A percentile compares a stretch with the other conserved stretches of the same genome.
Evolutionary conservation across 2,797 vertebrate species (phyloP).

Genomic region (Gobio occitaniae): DNA sequence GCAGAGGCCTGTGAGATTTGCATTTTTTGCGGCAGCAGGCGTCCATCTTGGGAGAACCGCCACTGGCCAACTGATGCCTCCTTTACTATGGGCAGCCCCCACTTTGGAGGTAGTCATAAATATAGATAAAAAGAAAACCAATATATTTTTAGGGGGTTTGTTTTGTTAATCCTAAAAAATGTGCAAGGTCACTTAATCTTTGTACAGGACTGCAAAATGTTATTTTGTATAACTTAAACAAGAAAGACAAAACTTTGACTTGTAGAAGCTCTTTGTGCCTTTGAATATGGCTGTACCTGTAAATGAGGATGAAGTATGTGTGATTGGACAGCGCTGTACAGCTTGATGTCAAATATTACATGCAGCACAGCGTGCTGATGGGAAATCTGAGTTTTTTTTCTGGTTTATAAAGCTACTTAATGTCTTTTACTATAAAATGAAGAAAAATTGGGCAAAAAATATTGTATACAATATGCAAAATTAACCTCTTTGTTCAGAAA

Average conservation of each 20-base stretch:
- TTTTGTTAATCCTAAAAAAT: conserved; percentile 81
- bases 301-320: conserved; percentile 79
- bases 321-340: conserved; percentile 83
- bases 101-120: conserved; percentile 75
- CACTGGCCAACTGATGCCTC: conserved; percentile 50
- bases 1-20: conserved; percentile 37
- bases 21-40: conserved; percentile 33
- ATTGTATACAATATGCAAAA: conserved; percentile 82
- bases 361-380: conserved; percentile 78
- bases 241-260: conserved; percentile 66
- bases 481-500: conserved; percentile 77
- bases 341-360: conserved; percentile 81
- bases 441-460: conserved; percentile 58
- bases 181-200: conserved; percentile 79
- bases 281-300: conserved; percentile 78
- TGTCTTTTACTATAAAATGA: conserved; percentile 76
- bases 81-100: conserved; percentile 70
- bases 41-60: conserved; percentile 37
- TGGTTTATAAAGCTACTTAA: conserved; percentile 80
- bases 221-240: conserved; percentile 89
- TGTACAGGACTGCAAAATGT: conserved; percentile 87
- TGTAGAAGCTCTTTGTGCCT: conserved; percentile 79
- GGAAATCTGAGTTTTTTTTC: conserved; percentile 69
- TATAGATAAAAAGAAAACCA: conserved; percentile 73
- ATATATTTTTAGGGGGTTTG: conserved; percentile 67